Percentiles rank a stretch among this genome's conserved stretches.
Conservation (phyloP, 2,888 invertebrate species). For the Eubasilissa splendida region DNA sequence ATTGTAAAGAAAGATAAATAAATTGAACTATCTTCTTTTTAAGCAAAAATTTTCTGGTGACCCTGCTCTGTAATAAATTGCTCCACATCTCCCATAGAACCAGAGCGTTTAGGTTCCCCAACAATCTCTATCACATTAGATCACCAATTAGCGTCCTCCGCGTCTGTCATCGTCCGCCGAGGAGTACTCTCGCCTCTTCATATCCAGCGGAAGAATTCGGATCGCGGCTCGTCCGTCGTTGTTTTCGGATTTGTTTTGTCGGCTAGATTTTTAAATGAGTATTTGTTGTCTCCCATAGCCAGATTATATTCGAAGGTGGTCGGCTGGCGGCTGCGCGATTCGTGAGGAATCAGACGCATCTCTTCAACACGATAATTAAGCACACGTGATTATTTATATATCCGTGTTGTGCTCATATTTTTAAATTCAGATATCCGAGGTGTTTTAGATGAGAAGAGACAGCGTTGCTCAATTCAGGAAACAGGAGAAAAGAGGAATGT, state of each 20-base stretch:
- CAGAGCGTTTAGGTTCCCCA: conserved; percentile 12
- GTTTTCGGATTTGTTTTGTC: conserved; percentile 37
- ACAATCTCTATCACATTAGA: conserved; percentile 40
- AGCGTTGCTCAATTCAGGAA: conserved; percentile 15
- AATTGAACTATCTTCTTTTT: too few relatives aligned
- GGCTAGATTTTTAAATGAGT: conserved; percentile 22
- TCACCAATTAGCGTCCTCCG: conserved; percentile 52
- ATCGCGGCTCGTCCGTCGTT: conserved; percentile 16
- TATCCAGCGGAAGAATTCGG: conserved; percentile 34
- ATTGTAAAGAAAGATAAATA: too few relatives aligned
- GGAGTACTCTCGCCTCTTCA: conserved; percentile 22
- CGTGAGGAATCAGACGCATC: conserved; percentile 9
- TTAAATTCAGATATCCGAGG: conserved; percentile 20
- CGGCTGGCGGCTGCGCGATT: conserved; percentile 10
- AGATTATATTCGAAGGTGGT: conserved; percentile 27
- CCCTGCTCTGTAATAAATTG: too few relatives aligned
- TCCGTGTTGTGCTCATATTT: conserved; percentile 18
- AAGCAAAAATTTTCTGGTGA: too few relatives aligned
- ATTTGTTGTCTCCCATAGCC: neutral
- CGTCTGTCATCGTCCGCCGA: conserved; percentile 48
- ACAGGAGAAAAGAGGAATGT: neutral
- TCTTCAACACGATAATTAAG: conserved; percentile 44
- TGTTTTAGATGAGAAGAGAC: conserved; percentile 26
- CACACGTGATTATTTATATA: conserved; percentile 37
- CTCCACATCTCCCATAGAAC: too few relatives aligned